phyloP scores from a whole-genome alignment of 2,888 invertebrate genomes.

The Tuta absoluta region DNA sequence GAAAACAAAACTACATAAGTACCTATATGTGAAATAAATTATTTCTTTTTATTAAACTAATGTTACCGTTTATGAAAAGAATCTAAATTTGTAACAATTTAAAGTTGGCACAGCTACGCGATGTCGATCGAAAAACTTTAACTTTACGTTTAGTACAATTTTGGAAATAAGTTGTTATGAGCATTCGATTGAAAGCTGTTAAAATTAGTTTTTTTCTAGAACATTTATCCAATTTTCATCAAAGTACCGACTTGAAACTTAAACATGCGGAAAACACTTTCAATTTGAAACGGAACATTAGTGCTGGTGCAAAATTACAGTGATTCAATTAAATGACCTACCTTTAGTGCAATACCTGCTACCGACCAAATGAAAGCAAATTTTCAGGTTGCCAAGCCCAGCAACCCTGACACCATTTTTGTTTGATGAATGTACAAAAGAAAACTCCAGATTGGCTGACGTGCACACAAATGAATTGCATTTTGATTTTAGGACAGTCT shows the following conservation, averaged over 20 bases:
- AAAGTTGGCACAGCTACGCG: constrained; percentile 2
- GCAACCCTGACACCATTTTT: constrained; percentile 64
- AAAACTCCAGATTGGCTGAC: constrained; percentile 40
- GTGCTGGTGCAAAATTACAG: constrained; percentile 20
- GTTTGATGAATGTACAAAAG: constrained; percentile 61
- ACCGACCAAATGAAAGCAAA: constrained; percentile 6
- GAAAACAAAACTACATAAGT: neutral
- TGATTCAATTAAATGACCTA: constrained; percentile 18
- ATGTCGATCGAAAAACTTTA: too few species aligned
- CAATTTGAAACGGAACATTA: constrained; percentile 7
- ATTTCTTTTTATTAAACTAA: neutral
- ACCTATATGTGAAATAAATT: neutral
- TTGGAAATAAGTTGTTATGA: too few species aligned
- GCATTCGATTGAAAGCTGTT: too few species aligned
- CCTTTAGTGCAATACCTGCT: constrained; percentile 9
- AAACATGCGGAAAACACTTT: constrained; percentile 9
- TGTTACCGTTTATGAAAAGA: neutral
- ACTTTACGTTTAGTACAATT: too few species aligned
- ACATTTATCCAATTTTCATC: neutral
- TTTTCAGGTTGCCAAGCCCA: constrained; percentile 26
- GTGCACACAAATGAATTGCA: constrained; percentile 33
- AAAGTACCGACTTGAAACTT: neutral
- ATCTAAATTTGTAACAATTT: constrained; percentile 8
- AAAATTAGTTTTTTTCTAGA: too few species aligned
- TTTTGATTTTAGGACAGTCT: constrained; percentile 22